A percentile compares a stretch with the other conserved stretches of the same genome.
Conservation (phyloP, 2,888 invertebrate genomes). For the Ligdia adustata region DNA sequence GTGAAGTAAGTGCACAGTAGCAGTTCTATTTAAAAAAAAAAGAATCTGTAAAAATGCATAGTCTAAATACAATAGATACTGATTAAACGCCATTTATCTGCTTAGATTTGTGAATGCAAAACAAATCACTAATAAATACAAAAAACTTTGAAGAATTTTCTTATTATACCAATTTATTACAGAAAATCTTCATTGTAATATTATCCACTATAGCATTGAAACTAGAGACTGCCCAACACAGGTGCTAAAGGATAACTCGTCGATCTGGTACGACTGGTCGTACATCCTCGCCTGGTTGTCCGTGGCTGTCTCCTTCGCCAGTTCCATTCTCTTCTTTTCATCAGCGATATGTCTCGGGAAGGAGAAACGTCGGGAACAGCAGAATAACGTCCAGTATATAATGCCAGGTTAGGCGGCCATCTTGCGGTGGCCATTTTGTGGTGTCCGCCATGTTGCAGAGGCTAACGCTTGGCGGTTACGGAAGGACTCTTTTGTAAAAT, state of each 20-base stretch:
- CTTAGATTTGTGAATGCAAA: too few relatives aligned
- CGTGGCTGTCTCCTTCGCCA: conserved; percentile 89
- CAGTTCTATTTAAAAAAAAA: too few relatives aligned
- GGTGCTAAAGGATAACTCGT: conserved; percentile 89
- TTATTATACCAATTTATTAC: too few relatives aligned
- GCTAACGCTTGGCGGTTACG: conserved; percentile 75
- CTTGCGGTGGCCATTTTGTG: conserved; percentile 56
- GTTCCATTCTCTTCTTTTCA: conserved; percentile 91
- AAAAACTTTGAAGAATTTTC: too few relatives aligned
- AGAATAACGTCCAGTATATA: conserved; percentile 93
- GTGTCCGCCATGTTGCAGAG: conserved; percentile 29
- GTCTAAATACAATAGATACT: too few relatives aligned
- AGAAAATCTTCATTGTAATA: too few relatives aligned
- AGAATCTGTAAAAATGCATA: too few relatives aligned
- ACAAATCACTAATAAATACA: too few relatives aligned
- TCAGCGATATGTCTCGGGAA: conserved; percentile 90
- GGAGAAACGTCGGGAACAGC: conserved; percentile 89
- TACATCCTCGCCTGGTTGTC: conserved; percentile 94
- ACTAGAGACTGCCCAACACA: too few relatives aligned
- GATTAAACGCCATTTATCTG: too few relatives aligned
- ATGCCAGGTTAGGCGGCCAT: conserved; percentile 91
- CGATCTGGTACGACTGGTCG: conserved; percentile 92
- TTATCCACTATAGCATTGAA: too few relatives aligned
- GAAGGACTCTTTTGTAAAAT: conserved; percentile 43
- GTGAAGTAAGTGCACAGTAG: too few relatives aligned